These are phyloP conservation scores for Mallotus villosus DNA, from an alignment of 2,797 vertebrate genomes.

Conservation along the genomic window DNA sequence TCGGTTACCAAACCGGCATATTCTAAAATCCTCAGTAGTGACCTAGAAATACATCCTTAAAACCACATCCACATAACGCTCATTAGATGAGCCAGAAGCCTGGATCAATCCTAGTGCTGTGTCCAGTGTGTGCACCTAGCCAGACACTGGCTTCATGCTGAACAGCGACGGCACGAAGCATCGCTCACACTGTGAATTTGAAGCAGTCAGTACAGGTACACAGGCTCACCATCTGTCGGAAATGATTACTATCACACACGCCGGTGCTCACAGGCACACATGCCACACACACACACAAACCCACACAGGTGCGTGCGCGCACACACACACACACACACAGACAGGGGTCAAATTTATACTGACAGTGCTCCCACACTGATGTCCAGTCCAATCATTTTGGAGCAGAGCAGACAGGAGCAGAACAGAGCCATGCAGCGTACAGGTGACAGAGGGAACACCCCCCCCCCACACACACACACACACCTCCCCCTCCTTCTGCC, in stretches of 20 bases:
- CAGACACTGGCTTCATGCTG: neutral
- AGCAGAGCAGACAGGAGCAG: neutral
- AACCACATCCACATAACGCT: no score
- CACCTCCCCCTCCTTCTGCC: neutral
- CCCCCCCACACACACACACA: neutral
- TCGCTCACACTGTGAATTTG: neutral
- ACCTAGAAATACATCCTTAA: no score
- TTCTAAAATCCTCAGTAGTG: no score
- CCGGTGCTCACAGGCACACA: neutral
- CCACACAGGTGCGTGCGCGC: slow-evolving; percentile 26
- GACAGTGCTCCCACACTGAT: slow-evolving; percentile 5
- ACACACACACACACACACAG: slow-evolving; percentile 25
- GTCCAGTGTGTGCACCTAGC: neutral
- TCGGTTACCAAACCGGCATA: no score
- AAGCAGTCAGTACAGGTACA: slow-evolving; percentile 1
- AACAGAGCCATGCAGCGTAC: slow-evolving; percentile 5
- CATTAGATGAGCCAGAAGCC: no score
- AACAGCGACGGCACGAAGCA: slow-evolving; percentile 1
- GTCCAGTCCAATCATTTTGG: slow-evolving; percentile 8
- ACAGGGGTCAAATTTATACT: neutral
- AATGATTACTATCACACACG: slow-evolving; percentile 1
- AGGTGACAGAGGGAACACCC: slow-evolving; percentile 2
- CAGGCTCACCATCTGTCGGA: slow-evolving; percentile 12
- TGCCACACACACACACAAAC: slow-evolving; percentile 17
- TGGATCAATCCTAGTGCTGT: no score